Percentiles rank a stretch among this genome's conserved stretches.
phyloP scores from a whole-genome alignment of 2,113 vertebrate genomes.

The Sinocyclocheilus grahami region DNA sequence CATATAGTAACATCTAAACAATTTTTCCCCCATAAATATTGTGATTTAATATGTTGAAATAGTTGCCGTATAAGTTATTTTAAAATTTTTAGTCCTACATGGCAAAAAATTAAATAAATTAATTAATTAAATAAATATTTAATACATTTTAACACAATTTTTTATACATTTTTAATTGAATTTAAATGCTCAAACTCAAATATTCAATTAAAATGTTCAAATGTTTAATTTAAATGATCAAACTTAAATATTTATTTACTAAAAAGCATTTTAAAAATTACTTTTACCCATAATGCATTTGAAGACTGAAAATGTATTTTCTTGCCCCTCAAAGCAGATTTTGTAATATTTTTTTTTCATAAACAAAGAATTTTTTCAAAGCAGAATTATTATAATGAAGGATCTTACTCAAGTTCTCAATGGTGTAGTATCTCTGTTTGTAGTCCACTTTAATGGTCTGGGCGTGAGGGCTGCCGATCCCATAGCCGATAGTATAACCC shows the following conservation, averaged over 20 bases:
- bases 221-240: too few species aligned
- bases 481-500: slow-evolving; percentile 93
- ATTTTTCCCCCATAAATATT: not conserved
- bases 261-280: not conserved
- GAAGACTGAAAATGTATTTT: not conserved
- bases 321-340: not conserved
- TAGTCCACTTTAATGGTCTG: slow-evolving; percentile 98
- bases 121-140: too few species aligned
- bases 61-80: too few species aligned
- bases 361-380: not conserved
- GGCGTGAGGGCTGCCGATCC: slow-evolving; percentile 93
- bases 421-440: slow-evolving; percentile 97
- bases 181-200: too few species aligned
- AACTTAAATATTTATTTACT: not conserved
- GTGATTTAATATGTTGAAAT: too few species aligned
- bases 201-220: too few species aligned
- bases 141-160: too few species aligned
- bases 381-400: not conserved
- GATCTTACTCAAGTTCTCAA: slow-evolving; percentile 89
- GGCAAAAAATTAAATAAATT: not conserved
- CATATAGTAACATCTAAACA: not conserved
- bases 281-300: not conserved
- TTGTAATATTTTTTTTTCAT: not conserved
- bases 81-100: not conserved
- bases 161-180: not conserved